Base-by-base conservation (phyloP, 2,888 invertebrate genomes). In the Drosophila putrida region DNA sequence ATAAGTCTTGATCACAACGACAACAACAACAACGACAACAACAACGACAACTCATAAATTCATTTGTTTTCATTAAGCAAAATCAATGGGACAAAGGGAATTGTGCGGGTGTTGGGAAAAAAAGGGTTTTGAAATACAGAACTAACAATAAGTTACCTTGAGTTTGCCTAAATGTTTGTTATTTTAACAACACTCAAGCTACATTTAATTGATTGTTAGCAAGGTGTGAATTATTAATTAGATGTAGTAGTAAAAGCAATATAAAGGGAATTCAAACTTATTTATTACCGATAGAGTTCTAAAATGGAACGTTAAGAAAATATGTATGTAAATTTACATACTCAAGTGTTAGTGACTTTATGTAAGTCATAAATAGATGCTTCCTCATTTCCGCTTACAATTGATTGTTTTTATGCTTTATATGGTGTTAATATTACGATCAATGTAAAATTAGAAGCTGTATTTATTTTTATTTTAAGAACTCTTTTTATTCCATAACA, bases 1-100 rank as follows among this genome's bases (percentile, higher is more conserved):
- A 83, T 78, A 72, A 81, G 66, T 15, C 41, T 49, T 44, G 27
- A 11, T 20, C 43, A 47, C 46, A 57, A 38, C 41, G 60, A 41
- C 25, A 43, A 58, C 33, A 54, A 36, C 49, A 53, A 59, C 36
- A 62, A 59, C 49, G 31, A 8, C 65, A 44, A 46, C 51, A 53
- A 31, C 60, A 57, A 33, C 38, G 50, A 44, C 74, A 69, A 65
- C 65, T 71, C 81, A 62, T 79, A 85, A 77, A 79, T 75, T 75
- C 70, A 83, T 85, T 81, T 80, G 65, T 83, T 83, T 80, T 81
- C 79, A 85, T 82, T 82, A 78, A 81, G 78, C 60, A 67, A 69
- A 59, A 44, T 27, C 60, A 36, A 47, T 61, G 33, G 54, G 41
- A 53, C 58, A 47, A 63, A 62, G 57, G 35, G 61, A 35, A 55